Percentiles rank a stretch among this genome's conserved stretches.
phyloP scores from a whole-genome alignment of 1,140 invertebrate species.

The Eubasilissa regina region DNA sequence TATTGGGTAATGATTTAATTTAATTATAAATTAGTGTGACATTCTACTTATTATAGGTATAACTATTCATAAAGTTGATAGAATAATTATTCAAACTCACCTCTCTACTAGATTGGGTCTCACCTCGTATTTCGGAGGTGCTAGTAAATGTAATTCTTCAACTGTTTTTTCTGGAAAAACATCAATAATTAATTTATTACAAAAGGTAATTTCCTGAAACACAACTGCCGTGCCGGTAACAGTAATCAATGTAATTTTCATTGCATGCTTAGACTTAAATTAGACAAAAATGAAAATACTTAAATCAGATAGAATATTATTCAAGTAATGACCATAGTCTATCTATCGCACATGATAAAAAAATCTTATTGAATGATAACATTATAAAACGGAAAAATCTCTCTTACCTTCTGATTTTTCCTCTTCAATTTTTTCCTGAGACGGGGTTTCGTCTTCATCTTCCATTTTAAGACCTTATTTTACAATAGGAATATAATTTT shows the following conservation, averaged over 20 bases:
- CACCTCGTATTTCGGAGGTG: slow-evolving; percentile 70
- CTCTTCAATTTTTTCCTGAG: background rate
- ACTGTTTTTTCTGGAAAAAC: background rate
- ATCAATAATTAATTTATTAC: background rate
- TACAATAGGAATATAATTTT: background rate
- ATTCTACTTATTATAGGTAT: too few species aligned
- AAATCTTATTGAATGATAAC: too few species aligned
- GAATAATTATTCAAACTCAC: slow-evolving; percentile 43
- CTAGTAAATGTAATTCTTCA: slow-evolving; percentile 36
- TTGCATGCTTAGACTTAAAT: background rate
- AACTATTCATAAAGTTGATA: too few species aligned
- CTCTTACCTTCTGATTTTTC: slow-evolving; percentile 1
- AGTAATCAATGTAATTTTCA: background rate
- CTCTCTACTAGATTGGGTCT: slow-evolving; percentile 67
- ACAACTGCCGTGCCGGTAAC: too few species aligned
- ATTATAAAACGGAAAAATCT: background rate
- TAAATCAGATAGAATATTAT: background rate
- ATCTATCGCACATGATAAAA: background rate
- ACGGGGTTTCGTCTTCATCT: slow-evolving; percentile 5
- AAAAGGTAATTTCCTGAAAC: too few species aligned
- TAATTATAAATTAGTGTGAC: too few species aligned
- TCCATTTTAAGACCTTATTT: slow-evolving; percentile 8
- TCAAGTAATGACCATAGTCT: background rate
- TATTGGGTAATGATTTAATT: too few species aligned
- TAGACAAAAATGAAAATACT: background rate